Conservation (phyloP, 1,140 invertebrate genomes). For the Gonatopus flavifemur region DNA sequence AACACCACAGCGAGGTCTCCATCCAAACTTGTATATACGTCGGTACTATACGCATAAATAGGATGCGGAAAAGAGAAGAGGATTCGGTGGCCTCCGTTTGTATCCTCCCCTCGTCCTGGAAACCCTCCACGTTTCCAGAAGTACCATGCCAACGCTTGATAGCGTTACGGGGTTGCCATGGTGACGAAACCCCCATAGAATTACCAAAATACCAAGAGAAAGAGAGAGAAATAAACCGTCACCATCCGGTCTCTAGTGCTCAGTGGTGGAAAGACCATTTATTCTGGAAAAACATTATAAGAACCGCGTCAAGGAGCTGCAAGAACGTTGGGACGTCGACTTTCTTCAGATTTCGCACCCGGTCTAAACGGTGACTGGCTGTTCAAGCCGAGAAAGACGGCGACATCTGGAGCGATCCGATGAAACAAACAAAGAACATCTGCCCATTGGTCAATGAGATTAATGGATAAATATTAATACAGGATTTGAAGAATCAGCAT, state of each 20-base stretch:
- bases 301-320: too few relatives aligned
- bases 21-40: constrained; percentile 30
- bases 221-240: too few relatives aligned
- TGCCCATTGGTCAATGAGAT: too few relatives aligned
- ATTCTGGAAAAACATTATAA: constrained; percentile 59
- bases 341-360: too few relatives aligned
- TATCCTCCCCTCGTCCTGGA: constrained; percentile 23
- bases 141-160: constrained; percentile 49
- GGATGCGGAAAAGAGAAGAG: constrained; percentile 6
- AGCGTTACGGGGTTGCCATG: constrained; percentile 57
- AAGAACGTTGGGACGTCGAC: too few relatives aligned
- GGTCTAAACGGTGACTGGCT: too few relatives aligned
- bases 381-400: too few relatives aligned
- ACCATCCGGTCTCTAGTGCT: constrained; percentile 14
- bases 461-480: too few relatives aligned
- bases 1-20: background rate
- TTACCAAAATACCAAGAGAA: too few relatives aligned
- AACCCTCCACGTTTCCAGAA: constrained; percentile 22
- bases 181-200: constrained; percentile 53
- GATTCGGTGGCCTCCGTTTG: constrained; percentile 1
- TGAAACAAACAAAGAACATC: too few relatives aligned
- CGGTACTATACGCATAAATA: background rate
- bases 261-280: constrained; percentile 55
- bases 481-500: too few relatives aligned
- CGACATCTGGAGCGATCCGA: too few relatives aligned